Conservation (phyloP, 2,797 vertebrate species). For the Phylloscopus collybita region DNA sequence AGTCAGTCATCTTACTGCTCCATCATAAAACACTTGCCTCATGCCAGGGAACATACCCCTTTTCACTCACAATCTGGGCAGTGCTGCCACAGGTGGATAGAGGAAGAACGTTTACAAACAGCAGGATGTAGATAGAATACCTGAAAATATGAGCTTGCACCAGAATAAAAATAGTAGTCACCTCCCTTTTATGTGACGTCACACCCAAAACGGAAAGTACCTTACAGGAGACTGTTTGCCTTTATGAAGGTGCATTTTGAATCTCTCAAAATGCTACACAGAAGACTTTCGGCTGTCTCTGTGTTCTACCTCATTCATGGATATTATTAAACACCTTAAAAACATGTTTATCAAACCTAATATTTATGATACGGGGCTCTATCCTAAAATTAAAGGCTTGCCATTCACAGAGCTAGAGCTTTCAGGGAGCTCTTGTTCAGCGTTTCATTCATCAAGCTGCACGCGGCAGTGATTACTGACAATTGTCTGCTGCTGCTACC, state of each 20-base stretch:
- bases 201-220: background rate
- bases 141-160: background rate
- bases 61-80: background rate
- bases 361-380: background rate
- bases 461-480: background rate
- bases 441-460: slow-evolving; percentile 27
- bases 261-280: background rate
- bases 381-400: slow-evolving; percentile 18
- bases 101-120: background rate
- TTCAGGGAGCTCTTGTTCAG: background rate
- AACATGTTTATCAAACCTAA: background rate
- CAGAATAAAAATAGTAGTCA: background rate
- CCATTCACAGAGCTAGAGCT: background rate
- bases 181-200: background rate
- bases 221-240: background rate
- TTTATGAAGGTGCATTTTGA: background rate
- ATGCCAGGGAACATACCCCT: background rate
- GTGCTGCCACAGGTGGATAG: background rate
- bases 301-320: background rate
- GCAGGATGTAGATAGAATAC: background rate
- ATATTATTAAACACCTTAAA: background rate
- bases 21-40: background rate
- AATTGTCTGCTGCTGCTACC: slow-evolving; percentile 12
- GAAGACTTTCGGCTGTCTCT: background rate
- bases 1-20: background rate